Conservation (phyloP, 2,888 invertebrate species). For the Brassicogethes aeneus region DNA sequence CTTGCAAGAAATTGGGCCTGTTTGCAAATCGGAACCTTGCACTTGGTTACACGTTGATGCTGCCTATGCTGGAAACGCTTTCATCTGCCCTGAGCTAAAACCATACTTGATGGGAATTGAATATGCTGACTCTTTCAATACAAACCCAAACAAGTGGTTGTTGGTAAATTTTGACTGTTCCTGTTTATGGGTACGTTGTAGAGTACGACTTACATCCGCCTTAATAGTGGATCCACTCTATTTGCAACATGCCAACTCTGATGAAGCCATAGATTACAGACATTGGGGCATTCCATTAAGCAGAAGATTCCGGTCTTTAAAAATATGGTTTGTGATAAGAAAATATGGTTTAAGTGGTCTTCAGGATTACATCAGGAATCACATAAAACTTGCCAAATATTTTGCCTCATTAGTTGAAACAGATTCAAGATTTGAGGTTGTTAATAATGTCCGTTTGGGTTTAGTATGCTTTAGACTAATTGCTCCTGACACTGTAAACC, state of each 20-base stretch:
- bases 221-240: constrained; percentile 82
- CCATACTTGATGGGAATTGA: constrained; percentile 55
- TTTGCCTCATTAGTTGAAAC: constrained; percentile 61
- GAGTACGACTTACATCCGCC: constrained; percentile 68
- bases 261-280: constrained; percentile 59
- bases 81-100: constrained; percentile 78
- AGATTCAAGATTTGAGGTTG: constrained; percentile 66
- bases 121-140: constrained; percentile 77
- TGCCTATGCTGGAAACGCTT: constrained; percentile 79
- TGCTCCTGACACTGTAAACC: constrained; percentile 60
- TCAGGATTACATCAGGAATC: constrained; percentile 77
- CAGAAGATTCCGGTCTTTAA: constrained; percentile 74
- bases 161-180: constrained; percentile 81
- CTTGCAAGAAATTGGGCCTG: constrained; percentile 65
- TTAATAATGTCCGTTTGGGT: constrained; percentile 66
- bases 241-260: constrained; percentile 70
- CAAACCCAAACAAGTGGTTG: constrained; percentile 84
- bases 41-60: constrained; percentile 87
- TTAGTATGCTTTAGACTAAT: constrained; percentile 70
- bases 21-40: constrained; percentile 50
- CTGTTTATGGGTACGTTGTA: constrained; percentile 72
- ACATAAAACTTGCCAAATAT: constrained; percentile 65
- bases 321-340: constrained; percentile 81
- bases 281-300: constrained; percentile 87
- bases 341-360: constrained; percentile 74